Base-by-base conservation (phyloP, 2,888 invertebrate species). In the Xanthorhoe designata region DNA sequence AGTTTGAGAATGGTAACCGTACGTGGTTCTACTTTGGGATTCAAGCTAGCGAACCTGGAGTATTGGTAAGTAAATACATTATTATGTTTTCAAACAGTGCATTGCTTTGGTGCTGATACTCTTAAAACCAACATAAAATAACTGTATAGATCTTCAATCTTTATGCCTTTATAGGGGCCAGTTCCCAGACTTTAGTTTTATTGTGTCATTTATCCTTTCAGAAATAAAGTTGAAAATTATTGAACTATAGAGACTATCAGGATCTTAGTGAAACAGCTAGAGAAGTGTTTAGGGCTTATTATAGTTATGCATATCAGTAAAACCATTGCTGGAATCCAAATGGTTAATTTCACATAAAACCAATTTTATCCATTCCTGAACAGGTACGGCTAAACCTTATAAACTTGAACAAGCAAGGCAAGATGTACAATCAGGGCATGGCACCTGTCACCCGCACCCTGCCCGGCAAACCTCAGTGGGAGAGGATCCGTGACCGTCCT, bases 1-100 rank as follows among this genome's bases (percentile, higher is more conserved):
- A 96, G 78, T 98, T 95, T 94, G 97, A 98, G 87, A 98, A 98
- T 94, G 96, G 96, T 58, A 98, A 98, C 86, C 94, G 98, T 71
- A 98, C 98, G 0, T 98, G 98, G 98, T 98, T 98, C 90, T 96
- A 97, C 87, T 98, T 98, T 89, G 98, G 97, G 8, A 90, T 98
- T 57, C 94, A 95, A 80, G 95, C 94, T 1, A 81, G 84, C 62
- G 88, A 91, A 74, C 90, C 95, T 32, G 94, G 92, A 72, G 83
- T 94, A 56, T 42, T 67, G 61, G 56, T 64, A 19, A 57, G 57
- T 65, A 18, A 24, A n/a, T n/a, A n/a, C n/a, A n/a, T n/a, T 6
- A 24, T 35, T 9, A 35, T 9, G 9, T 35, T 9, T 35, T 35
- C 10, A 10, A 35, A 7, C 35, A 8, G 1, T 35, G 7, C 9